Conservation (phyloP, 2,888 invertebrate species). For the Micoletzkya japonica region DNA sequence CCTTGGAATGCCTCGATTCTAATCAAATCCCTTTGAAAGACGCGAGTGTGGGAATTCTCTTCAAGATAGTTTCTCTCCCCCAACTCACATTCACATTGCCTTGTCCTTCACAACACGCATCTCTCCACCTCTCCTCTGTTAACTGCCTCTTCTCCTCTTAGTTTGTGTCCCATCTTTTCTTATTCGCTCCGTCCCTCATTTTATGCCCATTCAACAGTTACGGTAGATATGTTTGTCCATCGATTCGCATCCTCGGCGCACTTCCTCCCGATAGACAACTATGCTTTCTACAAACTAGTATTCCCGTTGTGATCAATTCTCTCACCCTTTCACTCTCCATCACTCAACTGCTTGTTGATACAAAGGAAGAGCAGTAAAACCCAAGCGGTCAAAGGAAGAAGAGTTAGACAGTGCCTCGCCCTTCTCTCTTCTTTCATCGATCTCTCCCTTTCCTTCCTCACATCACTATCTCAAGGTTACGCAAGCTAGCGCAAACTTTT, state of each 20-base stretch:
- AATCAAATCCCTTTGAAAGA: conserved; percentile 22
- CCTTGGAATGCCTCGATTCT: too few species aligned
- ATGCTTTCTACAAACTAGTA: background rate
- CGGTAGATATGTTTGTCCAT: too few species aligned
- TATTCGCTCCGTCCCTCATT: background rate
- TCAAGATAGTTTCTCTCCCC: too few species aligned
- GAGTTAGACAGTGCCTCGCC: background rate
- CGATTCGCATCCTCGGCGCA: background rate
- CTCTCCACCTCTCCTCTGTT: background rate
- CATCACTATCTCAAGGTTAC: background rate
- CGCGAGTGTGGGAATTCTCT: too few species aligned
- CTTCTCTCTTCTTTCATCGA: background rate
- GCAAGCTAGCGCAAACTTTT: too few species aligned
- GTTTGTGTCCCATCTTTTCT: background rate
- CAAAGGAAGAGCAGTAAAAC: background rate
- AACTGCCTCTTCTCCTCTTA: background rate
- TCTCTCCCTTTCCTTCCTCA: background rate
- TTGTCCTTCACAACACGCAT: background rate
- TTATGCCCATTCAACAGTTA: too few species aligned
- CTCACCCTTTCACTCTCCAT: too few species aligned
- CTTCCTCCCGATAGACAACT: background rate
- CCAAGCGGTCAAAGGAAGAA: background rate
- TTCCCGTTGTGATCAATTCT: background rate
- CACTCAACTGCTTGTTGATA: too few species aligned
- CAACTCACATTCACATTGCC: too few species aligned